phyloP scores from a whole-genome alignment of 2,888 invertebrate species.

The Antheraea yamamai region DNA sequence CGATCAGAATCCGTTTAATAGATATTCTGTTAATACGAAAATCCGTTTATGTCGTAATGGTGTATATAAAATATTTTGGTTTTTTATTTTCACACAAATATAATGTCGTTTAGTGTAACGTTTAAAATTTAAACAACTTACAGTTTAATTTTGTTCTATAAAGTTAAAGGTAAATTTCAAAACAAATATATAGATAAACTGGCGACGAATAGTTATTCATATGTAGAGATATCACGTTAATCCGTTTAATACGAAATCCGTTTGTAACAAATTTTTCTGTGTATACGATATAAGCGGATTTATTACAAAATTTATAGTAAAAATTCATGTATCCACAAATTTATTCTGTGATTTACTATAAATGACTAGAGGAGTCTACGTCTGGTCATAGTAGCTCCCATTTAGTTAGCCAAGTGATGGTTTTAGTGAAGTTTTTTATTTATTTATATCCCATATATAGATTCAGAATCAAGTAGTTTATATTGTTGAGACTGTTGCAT shows the following conservation, averaged over 20 bases:
- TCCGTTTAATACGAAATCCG: not conserved
- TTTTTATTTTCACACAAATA: no score
- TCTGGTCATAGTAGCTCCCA: conserved; percentile 37
- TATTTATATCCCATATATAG: no score
- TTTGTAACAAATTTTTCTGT: not conserved
- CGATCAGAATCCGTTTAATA: not conserved
- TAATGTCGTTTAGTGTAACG: no score
- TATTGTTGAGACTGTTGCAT: not conserved
- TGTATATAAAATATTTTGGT: not conserved
- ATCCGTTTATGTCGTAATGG: not conserved
- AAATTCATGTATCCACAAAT: conserved; percentile 44
- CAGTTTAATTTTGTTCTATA: not conserved
- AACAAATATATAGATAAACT: not conserved
- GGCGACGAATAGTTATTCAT: not conserved
- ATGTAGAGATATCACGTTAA: not conserved
- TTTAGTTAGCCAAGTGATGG: not conserved
- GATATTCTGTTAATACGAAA: not conserved
- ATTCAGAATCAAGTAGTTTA: no score
- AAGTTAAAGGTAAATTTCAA: not conserved
- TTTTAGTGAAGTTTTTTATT: conserved; percentile 15
- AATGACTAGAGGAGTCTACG: no score
- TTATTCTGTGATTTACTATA: conserved; percentile 50
- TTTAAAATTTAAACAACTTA: no score
- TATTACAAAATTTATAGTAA: conserved; percentile 20
- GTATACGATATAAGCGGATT: not conserved